Percentiles rank a stretch among this genome's conserved stretches.
phyloP scores from a whole-genome alignment of 2,888 invertebrate genomes.

The Sepiola atlantica region DNA sequence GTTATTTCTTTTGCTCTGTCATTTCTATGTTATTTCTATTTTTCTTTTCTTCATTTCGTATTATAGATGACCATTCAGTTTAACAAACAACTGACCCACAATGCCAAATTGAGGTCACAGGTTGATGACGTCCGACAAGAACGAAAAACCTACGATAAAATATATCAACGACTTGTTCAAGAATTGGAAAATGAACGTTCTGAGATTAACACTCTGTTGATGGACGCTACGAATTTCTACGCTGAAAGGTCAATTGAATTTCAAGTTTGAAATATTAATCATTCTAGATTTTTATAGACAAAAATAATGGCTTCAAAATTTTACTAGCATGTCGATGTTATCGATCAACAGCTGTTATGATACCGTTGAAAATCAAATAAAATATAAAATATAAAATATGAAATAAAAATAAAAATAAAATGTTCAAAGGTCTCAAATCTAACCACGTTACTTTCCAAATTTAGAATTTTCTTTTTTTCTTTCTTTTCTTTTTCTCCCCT shows the following conservation, averaged over 20 bases:
- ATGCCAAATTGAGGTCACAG: conserved; percentile 79
- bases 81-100: conserved; percentile 66
- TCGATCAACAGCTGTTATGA: no score
- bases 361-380: no score
- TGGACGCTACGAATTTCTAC: conserved; percentile 90
- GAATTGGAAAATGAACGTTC: conserved; percentile 86
- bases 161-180: conserved; percentile 84
- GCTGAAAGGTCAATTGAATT: conserved; percentile 83
- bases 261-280: no score
- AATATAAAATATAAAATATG: no score
- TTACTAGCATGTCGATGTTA: no score
- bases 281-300: no score
- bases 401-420: no score
- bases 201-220: conserved; percentile 86
- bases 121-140: conserved; percentile 88
- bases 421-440: no score
- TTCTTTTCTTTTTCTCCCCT: no score
- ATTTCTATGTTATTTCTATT: not conserved
- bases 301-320: no score
- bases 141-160: conserved; percentile 85
- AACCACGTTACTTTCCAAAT: no score
- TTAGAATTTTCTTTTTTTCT: no score
- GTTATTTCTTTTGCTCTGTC: not conserved
- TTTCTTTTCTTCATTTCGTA: not conserved
- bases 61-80: conserved; percentile 63